Base-by-base conservation (phyloP, 2,888 invertebrate genomes). In the Mythimna vitellina region DNA sequence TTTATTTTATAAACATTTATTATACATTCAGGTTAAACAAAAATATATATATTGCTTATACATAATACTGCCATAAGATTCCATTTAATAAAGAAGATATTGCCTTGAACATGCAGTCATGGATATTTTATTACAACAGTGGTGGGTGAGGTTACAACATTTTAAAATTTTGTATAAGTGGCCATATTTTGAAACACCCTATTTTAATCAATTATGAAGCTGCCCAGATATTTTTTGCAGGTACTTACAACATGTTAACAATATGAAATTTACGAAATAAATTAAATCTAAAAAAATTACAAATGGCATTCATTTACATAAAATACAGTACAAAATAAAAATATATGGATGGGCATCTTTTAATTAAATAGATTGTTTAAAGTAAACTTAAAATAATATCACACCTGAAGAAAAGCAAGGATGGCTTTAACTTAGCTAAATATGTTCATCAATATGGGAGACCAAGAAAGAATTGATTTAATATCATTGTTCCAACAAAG, bases 1-100 rank as follows among this genome's bases (percentile, higher is more conserved):
- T 96, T 94, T 94, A 93, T 94, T 94, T 87, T 92, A 93, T 94
- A 94, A 94, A 96, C 94, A 95, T 94, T 94, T 94, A 87, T 82
- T 87, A 93, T 92, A 95, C 91, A 92, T 91, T 91, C 87, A 91
- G 84, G 78, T 90, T 92, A 93, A 95, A 95, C 92, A 93, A 94
- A 94, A 89, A 93, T 51, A 93, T 92, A 93, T 92, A 86, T 91
- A 95, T 95, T 95, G 95, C 95, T 95, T 95, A 93, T 86, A 92
- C 82, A 89, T 94, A 95, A 95, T 95, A 95, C 95, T 95, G 95
- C 90, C 87, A 89, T 90, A 88, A 88, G 87, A 91, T 89, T 89
- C 82, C 87, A 89, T 92, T 79, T 73, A 68, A 80, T 86, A 86
- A 89, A 90, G 42, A 69, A 76, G 70, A 70, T 72, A 85, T 86